A percentile compares a stretch with the other conserved stretches of the same genome.
These are phyloP conservation scores for Cyprinus carpio DNA, from an alignment of 2,113 vertebrate species.

Conservation along the genomic window DNA sequence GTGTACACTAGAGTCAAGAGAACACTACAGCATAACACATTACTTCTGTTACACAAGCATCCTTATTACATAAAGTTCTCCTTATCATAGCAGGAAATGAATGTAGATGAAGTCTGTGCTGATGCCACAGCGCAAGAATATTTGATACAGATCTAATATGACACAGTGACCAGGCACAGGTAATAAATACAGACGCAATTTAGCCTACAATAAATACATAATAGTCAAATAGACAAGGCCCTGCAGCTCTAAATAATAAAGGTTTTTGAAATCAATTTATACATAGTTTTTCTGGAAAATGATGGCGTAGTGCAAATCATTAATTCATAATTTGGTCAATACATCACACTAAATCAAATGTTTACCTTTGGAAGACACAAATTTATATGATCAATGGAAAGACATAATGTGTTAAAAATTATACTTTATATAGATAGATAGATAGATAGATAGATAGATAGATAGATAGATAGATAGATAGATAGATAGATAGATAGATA, in stretches of 20 bases:
- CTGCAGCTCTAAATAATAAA: neutral
- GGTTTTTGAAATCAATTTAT: neutral
- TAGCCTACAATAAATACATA: constrained; percentile 7
- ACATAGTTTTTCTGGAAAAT: neutral
- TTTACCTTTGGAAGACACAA: neutral
- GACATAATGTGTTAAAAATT: neutral
- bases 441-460: no score
- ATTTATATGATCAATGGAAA: neutral
- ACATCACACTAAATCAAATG: neutral
- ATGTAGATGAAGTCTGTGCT: neutral
- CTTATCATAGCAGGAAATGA: neutral
- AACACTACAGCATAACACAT: neutral
- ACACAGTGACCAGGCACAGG: neutral
- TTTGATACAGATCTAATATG: constrained; percentile 5
- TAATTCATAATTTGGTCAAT: neutral
- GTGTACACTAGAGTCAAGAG: neutral
- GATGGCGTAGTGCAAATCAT: neutral
- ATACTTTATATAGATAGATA: no score
- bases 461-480: no score
- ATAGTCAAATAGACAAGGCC: neutral
- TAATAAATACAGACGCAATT: neutral
- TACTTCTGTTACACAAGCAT: neutral
- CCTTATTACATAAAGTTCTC: neutral
- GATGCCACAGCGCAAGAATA: neutral
- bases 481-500: no score